Conservation (phyloP, 2,888 invertebrate species). For the Eledone cirrhosa region DNA sequence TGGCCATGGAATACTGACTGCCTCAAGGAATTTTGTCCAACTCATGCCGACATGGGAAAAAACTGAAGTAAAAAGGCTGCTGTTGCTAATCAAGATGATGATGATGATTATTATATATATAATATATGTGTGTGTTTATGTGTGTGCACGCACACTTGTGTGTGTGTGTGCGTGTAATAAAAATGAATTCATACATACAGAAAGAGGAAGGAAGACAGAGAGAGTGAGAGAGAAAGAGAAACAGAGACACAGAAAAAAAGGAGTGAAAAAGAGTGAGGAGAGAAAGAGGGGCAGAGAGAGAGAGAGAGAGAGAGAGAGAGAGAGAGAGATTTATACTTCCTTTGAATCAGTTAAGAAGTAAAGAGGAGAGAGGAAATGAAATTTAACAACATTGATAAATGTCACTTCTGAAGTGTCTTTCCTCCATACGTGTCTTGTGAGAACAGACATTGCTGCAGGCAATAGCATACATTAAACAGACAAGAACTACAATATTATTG, state of each 20-base stretch:
- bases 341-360: not conserved
- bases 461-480: too few species aligned
- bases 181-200: not conserved
- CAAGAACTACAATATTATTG: too few species aligned
- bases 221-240: not conserved
- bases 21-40: too few species aligned
- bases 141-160: not conserved
- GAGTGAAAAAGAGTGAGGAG: not conserved
- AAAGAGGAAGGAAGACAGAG: not conserved
- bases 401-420: not conserved
- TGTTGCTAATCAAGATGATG: too few species aligned
- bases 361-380: not conserved
- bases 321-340: not conserved
- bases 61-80: too few species aligned
- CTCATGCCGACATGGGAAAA: too few species aligned
- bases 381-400: not conserved
- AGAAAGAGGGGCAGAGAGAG: not conserved
- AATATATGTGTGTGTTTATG: not conserved
- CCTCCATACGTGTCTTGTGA: not conserved
- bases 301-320: not conserved
- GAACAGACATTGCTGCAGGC: too few species aligned
- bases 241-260: not conserved
- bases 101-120: too few species aligned
- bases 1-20: too few species aligned
- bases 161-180: not conserved